Percentiles rank a stretch among this genome's conserved stretches.
Conservation (phyloP, 2,888 invertebrate species). For the Lamellibrachia columna region DNA sequence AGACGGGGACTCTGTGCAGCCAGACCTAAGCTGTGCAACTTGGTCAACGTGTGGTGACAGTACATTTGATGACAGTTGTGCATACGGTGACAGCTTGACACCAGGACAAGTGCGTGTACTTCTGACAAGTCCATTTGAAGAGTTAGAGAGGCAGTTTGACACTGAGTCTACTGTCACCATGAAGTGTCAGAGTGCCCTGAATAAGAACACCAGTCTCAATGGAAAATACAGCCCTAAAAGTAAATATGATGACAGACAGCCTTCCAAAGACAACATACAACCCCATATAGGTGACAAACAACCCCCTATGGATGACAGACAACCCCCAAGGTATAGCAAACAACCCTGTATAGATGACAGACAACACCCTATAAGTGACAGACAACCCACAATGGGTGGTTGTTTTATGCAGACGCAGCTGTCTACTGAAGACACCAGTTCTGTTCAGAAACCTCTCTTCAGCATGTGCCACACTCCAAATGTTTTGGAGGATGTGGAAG, state of each 20-base stretch:
- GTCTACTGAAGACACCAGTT: not conserved
- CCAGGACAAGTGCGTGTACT: not conserved
- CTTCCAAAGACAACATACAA: too few species aligned
- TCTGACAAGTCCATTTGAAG: slow-evolving; percentile 4
- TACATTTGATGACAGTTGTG: not conserved
- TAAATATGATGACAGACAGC: not conserved
- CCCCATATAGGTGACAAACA: too few species aligned
- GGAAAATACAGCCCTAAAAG: not conserved
- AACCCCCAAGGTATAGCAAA: too few species aligned
- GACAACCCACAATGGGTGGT: too few species aligned
- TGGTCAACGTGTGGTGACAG: not conserved
- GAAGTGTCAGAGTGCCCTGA: not conserved
- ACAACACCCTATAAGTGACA: too few species aligned
- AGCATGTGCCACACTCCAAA: not conserved
- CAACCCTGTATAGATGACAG: too few species aligned
- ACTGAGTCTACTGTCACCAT: not conserved
- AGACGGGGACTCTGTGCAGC: not conserved
- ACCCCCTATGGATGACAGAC: too few species aligned
- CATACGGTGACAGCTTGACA: not conserved
- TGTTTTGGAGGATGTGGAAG: not conserved
- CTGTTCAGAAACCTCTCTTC: not conserved
- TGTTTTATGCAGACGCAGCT: not conserved
- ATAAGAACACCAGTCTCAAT: not conserved
- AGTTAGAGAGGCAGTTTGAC: not conserved
- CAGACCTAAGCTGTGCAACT: not conserved